Evolutionary conservation across 2,113 vertebrate species (phyloP), one percentile per base, ranked within the genome.

Genomic region (Clinocottus analis): DNA sequence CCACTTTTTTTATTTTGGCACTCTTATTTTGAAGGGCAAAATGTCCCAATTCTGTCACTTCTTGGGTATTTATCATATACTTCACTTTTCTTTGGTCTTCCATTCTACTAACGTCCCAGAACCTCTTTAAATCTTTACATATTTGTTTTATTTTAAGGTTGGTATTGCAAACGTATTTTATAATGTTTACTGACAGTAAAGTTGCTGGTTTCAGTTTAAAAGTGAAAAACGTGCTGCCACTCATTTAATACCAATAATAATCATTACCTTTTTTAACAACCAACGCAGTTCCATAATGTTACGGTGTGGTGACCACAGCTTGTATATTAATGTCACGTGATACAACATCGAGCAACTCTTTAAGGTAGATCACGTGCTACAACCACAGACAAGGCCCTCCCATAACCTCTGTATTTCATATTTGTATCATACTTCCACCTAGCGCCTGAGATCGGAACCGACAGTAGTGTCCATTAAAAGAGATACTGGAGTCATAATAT

Each of bases 341-440:
- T 29, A 2, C 7, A 37, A 6, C 21, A n/a, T 27, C 17, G 6
- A 33, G 17, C 4, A 55, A 7, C 25, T 62, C 11, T 17, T 6
- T 11, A 11, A 12, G 5, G 9, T 61, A 1, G 1, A 58, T 7
- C 21, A 49, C 16, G 9, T 9, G 11, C 1, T 1, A 2, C n/a
- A 21, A 49, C 47, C 19, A 21, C 19, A 49, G 51, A 55, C 75
- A 83, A 68, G 80, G 19, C 27, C 45, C 37, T 23, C 21, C 56
- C 12, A 12, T 55, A 23, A 29, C 43, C 7, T 60, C 21, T 23
- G 55, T 12, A 2, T 69, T 37, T 19, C 21, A 29, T 17, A 2
- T 70, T n/a, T 27, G 77, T 67, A 0, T 80, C 5, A 1, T 80
- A 63, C 80, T 27, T 53, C 87, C 89, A 86, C 65, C 89, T 86